Base-by-base conservation (phyloP, 1,140 invertebrate genomes). In the Drosophila ercepeae region DNA sequence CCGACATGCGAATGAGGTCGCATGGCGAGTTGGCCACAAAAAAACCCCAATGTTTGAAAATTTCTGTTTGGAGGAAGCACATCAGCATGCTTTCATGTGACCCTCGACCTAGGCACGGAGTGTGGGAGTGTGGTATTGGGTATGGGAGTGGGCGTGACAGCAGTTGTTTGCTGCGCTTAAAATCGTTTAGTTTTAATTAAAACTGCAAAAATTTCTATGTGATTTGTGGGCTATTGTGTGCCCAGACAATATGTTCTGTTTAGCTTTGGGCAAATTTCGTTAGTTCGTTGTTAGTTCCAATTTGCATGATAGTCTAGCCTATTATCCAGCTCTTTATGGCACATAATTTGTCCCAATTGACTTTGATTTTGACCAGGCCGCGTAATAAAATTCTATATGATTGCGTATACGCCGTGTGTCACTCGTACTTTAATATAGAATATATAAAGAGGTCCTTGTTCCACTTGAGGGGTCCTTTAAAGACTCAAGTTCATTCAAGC, bases 1-100 rank as follows among this genome's bases (percentile, higher is more conserved):
- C 68, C 69, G 34, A 63, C 58, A 72, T 63, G 50, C 57, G 68
- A 73, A 73, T 72, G 69, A 73, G 69, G 69, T 73, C 68, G 71
- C 32, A 34, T 34, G 42, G 55, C 25, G 34, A 27, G 42, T 14
- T 21, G 25, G 42, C n/a, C 54, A 34, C 29, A 39, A 36, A 36
- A 29, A 41, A 42, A 42, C 14, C 16, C 39, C 39, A 42, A 42
- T 42, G 19, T 16, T 45, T 18, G 14, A 32, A 60, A 29, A 36
- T 55, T 58, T 11, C 48, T 44, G 23, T 61, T 61, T 23, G 11
- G 36, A 49, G 50, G 49, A 71, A 54, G 41, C 61, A 52, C 36
- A 19, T 13, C 61, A 67, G 14, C 4, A 39, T 14, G 36, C 36
- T 67, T 44, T 44, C 19, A 52, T 51, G 46, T n/a, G 25, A 65